phyloP scores from a whole-genome alignment of 2,797 vertebrate genomes.

The Macropus fuliginosus region DNA sequence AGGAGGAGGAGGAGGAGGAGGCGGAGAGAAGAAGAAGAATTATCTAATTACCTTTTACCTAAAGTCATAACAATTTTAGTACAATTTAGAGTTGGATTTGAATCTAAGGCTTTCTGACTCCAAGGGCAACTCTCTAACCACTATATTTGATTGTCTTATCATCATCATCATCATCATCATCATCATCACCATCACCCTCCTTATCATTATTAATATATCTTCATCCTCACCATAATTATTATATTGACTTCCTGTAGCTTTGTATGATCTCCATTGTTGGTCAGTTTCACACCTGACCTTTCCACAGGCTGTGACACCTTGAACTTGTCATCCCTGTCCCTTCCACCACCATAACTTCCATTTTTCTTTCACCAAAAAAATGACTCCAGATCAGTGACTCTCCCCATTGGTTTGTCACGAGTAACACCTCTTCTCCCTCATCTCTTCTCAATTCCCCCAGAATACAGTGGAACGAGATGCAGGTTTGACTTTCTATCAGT shows the following conservation, averaged over 20 bases:
- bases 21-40: too few species aligned
- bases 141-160: neutral
- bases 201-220: neutral
- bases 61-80: neutral
- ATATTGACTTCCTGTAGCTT: neutral
- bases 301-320: neutral
- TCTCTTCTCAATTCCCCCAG: neutral
- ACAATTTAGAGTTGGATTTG: neutral
- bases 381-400: neutral
- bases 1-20: too few species aligned
- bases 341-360: neutral
- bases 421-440: neutral
- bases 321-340: neutral
- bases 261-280: neutral
- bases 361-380: neutral
- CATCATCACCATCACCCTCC: neutral
- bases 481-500: neutral
- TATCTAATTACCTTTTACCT: neutral
- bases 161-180: neutral
- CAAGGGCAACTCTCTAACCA: neutral
- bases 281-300: neutral
- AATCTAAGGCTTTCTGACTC: neutral
- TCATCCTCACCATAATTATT: neutral
- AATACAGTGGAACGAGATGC: neutral
- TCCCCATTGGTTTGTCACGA: neutral